phyloP scores from a whole-genome alignment of 1,140 invertebrate species.

The Bombus cullumanus region DNA sequence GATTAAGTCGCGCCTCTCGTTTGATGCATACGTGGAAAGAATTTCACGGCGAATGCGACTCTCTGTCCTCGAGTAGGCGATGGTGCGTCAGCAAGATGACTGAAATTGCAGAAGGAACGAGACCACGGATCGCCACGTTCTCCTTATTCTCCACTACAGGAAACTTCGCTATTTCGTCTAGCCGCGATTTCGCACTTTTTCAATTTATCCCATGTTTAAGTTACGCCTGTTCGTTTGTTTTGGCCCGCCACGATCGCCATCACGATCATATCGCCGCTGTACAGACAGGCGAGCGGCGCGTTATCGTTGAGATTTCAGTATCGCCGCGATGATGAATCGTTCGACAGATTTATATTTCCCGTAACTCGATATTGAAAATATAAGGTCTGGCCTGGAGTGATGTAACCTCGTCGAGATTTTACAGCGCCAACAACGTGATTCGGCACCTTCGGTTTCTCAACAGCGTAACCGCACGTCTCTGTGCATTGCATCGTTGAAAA shows the following conservation, averaged over 20 bases:
- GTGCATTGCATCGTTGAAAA: neutral
- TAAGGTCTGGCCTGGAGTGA: neutral
- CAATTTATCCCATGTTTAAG: neutral
- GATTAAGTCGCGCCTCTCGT: slow-evolving; percentile 43
- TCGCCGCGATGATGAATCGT: neutral
- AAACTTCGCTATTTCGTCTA: slow-evolving; percentile 10
- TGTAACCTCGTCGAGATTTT: no score
- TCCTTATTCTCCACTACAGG: neutral
- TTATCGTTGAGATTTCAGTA: neutral
- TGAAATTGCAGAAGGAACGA: slow-evolving; percentile 32
- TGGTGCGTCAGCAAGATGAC: slow-evolving; percentile 49
- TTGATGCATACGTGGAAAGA: slow-evolving; percentile 48
- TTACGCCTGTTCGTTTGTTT: neutral
- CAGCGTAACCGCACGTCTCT: no score
- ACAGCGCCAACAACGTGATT: neutral
- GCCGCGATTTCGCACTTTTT: neutral
- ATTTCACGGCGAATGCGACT: slow-evolving; percentile 44
- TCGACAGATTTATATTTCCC: neutral
- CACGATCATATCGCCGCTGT: no score
- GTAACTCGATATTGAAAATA: neutral
- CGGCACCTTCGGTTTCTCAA: neutral
- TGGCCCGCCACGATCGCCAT: neutral
- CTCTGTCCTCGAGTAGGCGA: slow-evolving; percentile 21
- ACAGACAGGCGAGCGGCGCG: neutral
- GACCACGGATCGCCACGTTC: neutral